Percentiles rank a stretch among this genome's conserved stretches.
Conservation (phyloP, 2,113 vertebrate genomes). For the Seriola aureovittata region DNA sequence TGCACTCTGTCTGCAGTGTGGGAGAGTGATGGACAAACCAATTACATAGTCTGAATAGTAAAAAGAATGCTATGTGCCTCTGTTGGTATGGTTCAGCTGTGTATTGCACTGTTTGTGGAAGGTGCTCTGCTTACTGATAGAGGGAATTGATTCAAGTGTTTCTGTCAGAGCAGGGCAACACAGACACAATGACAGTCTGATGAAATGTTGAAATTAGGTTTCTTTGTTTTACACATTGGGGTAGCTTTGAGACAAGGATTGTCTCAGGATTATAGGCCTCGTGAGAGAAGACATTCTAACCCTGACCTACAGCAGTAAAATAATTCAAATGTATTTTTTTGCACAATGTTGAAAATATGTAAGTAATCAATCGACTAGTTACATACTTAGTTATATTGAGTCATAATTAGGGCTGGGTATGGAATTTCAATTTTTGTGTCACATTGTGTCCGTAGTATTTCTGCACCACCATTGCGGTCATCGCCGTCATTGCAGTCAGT, state of each 20-base stretch:
- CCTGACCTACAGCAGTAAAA: not conserved
- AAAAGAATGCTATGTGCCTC: conserved; percentile 7
- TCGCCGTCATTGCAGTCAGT: too few relatives aligned
- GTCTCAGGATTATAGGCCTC: not conserved
- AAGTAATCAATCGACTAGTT: too few relatives aligned
- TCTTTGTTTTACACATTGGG: not conserved
- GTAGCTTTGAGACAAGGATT: not conserved
- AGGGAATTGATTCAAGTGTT: conserved; percentile 26
- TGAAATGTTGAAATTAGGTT: conserved; percentile 14
- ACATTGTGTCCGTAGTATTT: not conserved
- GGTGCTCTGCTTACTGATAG: conserved; percentile 43
- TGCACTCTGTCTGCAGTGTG: conserved; percentile 44
- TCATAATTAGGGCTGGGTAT: not conserved
- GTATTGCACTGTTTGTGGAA: conserved; percentile 37
- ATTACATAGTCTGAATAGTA: conserved; percentile 38
- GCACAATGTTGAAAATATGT: too few relatives aligned
- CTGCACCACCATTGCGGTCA: too few relatives aligned
- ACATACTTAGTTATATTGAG: too few relatives aligned
- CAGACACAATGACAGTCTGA: conserved; percentile 11
- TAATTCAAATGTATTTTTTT: too few relatives aligned
- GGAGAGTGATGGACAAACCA: conserved; percentile 38
- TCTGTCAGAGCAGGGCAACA: conserved; percentile 18
- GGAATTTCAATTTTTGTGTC: not conserved
- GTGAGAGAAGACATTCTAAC: not conserved
- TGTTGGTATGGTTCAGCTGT: conserved; percentile 5